These are phyloP conservation scores for Synergus gifuensis DNA, from an alignment of 2,888 invertebrate species.

Conservation along the genomic window DNA sequence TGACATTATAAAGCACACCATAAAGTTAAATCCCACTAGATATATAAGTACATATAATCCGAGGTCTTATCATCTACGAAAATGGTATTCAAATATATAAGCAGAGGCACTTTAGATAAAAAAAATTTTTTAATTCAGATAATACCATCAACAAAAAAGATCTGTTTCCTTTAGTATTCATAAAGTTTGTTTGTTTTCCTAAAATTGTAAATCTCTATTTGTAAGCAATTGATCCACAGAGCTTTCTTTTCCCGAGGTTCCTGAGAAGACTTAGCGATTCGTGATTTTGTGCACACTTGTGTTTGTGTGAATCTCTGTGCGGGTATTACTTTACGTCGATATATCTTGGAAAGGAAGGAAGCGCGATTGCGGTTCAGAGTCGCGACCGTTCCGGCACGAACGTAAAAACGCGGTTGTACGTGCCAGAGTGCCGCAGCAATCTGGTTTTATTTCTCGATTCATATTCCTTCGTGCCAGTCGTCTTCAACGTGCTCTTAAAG, in stretches of 20 bases:
- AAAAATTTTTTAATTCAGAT: neutral
- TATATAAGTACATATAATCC: neutral
- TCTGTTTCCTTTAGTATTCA: too few relatives aligned
- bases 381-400: conserved; percentile 43
- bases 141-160: too few relatives aligned
- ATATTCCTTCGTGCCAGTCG: conserved; percentile 44
- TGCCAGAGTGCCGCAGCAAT: conserved; percentile 51
- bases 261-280: neutral
- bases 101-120: neutral
- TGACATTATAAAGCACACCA: neutral
- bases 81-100: neutral
- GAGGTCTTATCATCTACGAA: neutral
- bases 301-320: neutral
- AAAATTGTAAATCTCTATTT: neutral
- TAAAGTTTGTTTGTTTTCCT: too few relatives aligned
- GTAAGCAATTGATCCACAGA: too few relatives aligned
- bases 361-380: conserved; percentile 44
- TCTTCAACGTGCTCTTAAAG: conserved; percentile 50
- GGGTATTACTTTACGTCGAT: conserved; percentile 33
- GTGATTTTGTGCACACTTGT: neutral
- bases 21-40: neutral
- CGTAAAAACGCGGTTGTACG: conserved; percentile 49
- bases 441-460: conserved; percentile 55
- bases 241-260: neutral
- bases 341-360: conserved; percentile 46